Conservation (phyloP, 2,888 invertebrate species). For the Pyrocoelia pectoralis region DNA sequence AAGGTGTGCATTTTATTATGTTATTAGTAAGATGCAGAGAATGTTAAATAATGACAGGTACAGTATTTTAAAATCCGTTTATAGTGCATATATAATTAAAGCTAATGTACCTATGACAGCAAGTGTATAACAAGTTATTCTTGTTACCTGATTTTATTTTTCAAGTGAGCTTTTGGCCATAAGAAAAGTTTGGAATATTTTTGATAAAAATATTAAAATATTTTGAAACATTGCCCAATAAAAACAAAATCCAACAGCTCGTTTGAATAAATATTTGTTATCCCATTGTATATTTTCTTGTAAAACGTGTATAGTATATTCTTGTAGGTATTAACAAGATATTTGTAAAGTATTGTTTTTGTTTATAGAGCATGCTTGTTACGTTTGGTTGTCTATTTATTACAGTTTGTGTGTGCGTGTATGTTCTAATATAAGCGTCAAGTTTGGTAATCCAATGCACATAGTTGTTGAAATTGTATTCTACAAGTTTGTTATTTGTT, state of each 20-base stretch:
- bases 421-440: slow-evolving; percentile 14
- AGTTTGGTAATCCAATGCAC: neutral
- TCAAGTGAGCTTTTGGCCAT: neutral
- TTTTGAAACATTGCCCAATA: neutral
- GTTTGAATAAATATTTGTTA: slow-evolving; percentile 7
- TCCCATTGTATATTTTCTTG: slow-evolving; percentile 26
- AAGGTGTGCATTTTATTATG: too few relatives aligned
- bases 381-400: slow-evolving; percentile 36
- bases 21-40: too few relatives aligned
- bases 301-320: slow-evolving; percentile 29
- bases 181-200: neutral
- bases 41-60: too few relatives aligned
- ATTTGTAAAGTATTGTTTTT: slow-evolving; percentile 36
- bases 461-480: slow-evolving; percentile 12
- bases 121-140: neutral
- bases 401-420: slow-evolving; percentile 29
- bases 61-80: too few relatives aligned
- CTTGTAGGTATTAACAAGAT: slow-evolving; percentile 27
- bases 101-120: neutral
- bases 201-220: slow-evolving; percentile 4
- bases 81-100: too few relatives aligned
- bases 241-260: neutral
- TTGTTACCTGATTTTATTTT: neutral
- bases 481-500: slow-evolving; percentile 12
- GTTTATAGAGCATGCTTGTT: slow-evolving; percentile 21